Evolutionary conservation across 2,113 vertebrate genomes (phyloP), one percentile per base, ranked within the genome.

Genomic region (Lates calcarifer): DNA sequence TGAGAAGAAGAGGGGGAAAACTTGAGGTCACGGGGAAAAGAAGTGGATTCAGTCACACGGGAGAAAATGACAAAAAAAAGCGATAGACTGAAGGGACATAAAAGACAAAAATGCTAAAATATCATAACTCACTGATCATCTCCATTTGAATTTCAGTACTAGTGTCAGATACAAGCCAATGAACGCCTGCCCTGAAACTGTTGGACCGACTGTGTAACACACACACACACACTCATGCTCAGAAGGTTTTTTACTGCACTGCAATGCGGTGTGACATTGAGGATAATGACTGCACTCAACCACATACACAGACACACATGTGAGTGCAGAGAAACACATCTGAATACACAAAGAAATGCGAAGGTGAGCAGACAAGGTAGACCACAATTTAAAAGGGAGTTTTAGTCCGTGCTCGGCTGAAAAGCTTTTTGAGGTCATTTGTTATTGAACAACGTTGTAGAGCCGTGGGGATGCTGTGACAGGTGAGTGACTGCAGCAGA

Each of bases 201-300:
- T 47, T 61, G 41, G 55, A 68, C 17, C 22, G 47, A 81, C 75
- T 81, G 2, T 17, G 35, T 29, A 22, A 70, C 71, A 81, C 53
- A 80, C 41, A 9, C 45, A 6, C 62, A 15, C 55, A 41, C 29
- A 7, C 51, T 45, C 45, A n/a, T n/a, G n/a, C n/a, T n/a, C n/a
- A n/a, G 56, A 82, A 70, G 31, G n/a, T 68, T 87, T 75, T 87
- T 87, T 85, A 91, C 85, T 88, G 85, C 89, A 89, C 91, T 86
- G 90, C 89, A 92, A 90, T 93, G 91, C 90, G 77, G 87, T 89
- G 80, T 88, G 84, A 92, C 90, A 87, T 89, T 87, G 84, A 84
- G 81, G 74, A 88, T 90, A 82, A 88, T 76, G 79, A 80, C 84
- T 84, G 75, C 77, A 53, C 77, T 33, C 45, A 76, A 66, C 72